phyloP scores from a whole-genome alignment of 2,113 vertebrate species.

The Circaetus cinerascens region DNA sequence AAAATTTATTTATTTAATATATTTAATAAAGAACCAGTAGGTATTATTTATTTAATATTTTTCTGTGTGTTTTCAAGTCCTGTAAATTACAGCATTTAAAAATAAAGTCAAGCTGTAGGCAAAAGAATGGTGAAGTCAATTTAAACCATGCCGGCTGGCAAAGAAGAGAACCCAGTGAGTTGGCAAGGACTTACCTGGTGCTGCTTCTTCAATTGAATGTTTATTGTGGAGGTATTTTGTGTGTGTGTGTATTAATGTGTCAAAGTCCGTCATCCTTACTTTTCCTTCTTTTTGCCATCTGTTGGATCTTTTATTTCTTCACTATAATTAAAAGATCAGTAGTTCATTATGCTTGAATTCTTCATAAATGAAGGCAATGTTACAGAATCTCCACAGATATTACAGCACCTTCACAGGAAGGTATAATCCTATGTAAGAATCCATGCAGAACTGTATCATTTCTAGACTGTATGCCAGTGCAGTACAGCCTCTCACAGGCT shows the following conservation, averaged over 20 bases:
- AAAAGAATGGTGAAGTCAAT: background rate
- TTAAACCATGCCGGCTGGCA: background rate
- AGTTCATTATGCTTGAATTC: background rate
- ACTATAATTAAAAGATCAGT: background rate
- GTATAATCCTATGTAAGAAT: background rate
- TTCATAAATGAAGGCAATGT: background rate
- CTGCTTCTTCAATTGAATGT: background rate
- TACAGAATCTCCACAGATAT: background rate
- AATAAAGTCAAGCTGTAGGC: background rate
- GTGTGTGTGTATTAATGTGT: background rate
- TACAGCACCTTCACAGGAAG: background rate
- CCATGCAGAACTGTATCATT: background rate
- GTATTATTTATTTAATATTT: background rate
- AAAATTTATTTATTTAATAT: too few species aligned
- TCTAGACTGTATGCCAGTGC: background rate
- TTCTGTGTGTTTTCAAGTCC: background rate
- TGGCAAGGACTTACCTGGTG: background rate
- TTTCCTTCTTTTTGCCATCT: background rate
- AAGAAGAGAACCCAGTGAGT: background rate
- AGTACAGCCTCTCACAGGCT: background rate
- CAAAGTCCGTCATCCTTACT: background rate
- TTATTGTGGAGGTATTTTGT: background rate
- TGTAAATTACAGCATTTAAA: background rate
- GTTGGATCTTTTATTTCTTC: background rate
- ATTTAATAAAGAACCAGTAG: background rate